phyloP scores from a whole-genome alignment of 2,888 invertebrate genomes.

The Netelia fuscicornis region DNA sequence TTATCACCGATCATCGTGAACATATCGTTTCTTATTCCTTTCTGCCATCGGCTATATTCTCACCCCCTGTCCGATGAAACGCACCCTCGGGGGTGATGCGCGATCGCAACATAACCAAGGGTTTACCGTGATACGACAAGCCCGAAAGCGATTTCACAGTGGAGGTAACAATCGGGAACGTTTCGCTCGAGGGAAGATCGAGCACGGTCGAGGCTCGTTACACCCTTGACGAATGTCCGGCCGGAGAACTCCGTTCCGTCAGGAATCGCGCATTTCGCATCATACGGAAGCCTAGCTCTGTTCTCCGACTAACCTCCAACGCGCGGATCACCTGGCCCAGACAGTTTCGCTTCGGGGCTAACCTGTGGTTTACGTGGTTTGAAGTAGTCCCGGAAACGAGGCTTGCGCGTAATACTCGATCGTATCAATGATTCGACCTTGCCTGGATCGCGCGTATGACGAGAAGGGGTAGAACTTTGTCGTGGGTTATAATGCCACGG shows the following conservation, averaged over 20 bases:
- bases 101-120: not conserved
- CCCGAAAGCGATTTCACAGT: conserved; percentile 45
- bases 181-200: conserved; percentile 68
- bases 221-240: conserved; percentile 73
- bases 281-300: not conserved
- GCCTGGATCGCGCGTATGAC: not conserved
- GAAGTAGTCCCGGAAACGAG: conserved; percentile 33
- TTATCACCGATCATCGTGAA: too few relatives aligned
- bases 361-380: conserved; percentile 19
- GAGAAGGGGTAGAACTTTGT: conserved; percentile 30
- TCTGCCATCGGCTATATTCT: not conserved
- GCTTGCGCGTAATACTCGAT: conserved; percentile 10
- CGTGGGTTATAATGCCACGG: conserved; percentile 24
- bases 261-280: conserved; percentile 49
- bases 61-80: not conserved
- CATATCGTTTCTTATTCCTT: not conserved
- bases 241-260: conserved; percentile 71
- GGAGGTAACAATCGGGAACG: conserved; percentile 74
- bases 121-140: not conserved
- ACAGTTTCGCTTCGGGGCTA: conserved; percentile 41
- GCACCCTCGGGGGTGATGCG: not conserved
- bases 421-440: conserved; percentile 28
- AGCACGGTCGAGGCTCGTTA: conserved; percentile 65
- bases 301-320: not conserved
- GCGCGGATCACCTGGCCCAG: conserved; percentile 3